Conservation (phyloP, 2,888 invertebrate genomes). For the Meiosimyza decipiens region DNA sequence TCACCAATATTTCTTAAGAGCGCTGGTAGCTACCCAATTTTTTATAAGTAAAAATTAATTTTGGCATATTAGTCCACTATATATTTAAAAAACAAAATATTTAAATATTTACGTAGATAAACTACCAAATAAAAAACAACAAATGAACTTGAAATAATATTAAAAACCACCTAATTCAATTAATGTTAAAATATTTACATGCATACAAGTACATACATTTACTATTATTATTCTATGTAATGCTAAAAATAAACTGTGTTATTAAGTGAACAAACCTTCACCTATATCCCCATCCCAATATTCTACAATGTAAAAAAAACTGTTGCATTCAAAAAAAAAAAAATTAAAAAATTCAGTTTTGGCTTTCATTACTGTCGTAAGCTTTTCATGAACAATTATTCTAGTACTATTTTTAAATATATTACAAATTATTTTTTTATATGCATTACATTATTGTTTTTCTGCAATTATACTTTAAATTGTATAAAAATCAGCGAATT, state of each 20-base stretch:
- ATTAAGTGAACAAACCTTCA: constrained; percentile 7
- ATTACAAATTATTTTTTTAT: constrained; percentile 15
- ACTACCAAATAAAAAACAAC: constrained; percentile 14
- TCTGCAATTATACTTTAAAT: constrained; percentile 27
- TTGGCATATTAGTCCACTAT: no score
- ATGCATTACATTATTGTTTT: constrained; percentile 39
- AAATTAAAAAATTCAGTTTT: background rate
- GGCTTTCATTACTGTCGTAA: background rate
- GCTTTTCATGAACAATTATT: constrained; percentile 7
- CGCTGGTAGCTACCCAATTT: constrained; percentile 15
- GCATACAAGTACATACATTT: constrained; percentile 45
- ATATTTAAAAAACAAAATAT: no score
- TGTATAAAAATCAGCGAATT: constrained; percentile 8
- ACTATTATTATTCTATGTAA: constrained; percentile 38
- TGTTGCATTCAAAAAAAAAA: no score
- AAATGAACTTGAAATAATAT: constrained; percentile 12
- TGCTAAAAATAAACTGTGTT: constrained; percentile 29
- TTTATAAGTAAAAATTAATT: background rate
- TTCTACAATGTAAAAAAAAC: no score
- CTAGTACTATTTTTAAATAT: constrained; percentile 25
- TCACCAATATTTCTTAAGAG: background rate
- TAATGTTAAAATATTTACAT: constrained; percentile 45
- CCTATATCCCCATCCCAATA: no score
- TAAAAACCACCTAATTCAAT: constrained; percentile 26
- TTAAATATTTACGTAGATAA: background rate